These are phyloP conservation scores for Yasuhikotakia modesta DNA, from an alignment of 2,797 vertebrate species.

Conservation along the genomic window DNA sequence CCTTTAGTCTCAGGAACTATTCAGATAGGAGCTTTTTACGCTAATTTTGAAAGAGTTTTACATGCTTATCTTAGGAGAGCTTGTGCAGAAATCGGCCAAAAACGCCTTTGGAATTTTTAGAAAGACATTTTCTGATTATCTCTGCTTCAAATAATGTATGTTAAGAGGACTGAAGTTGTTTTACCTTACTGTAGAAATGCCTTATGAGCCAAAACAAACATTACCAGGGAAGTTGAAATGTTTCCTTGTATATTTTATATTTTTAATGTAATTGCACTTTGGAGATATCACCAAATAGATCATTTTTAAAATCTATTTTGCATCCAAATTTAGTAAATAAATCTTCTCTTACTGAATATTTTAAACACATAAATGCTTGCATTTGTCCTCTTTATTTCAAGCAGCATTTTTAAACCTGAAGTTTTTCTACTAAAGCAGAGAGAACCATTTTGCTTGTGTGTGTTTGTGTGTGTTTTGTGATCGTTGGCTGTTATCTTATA, in stretches of 20 bases:
- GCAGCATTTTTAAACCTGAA: not conserved
- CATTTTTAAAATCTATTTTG: not conserved
- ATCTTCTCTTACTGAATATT: no score
- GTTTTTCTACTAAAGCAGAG: not conserved
- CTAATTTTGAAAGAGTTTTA: slow-evolving; percentile 33
- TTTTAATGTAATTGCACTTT: slow-evolving; percentile 6
- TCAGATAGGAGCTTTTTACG: not conserved
- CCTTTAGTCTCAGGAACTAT: slow-evolving; percentile 23
- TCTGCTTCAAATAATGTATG: slow-evolving; percentile 18
- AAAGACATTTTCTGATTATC: slow-evolving; percentile 22
- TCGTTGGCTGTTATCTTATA: not conserved
- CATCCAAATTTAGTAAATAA: not conserved
- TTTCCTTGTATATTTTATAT: not conserved
- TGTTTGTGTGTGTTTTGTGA: no score
- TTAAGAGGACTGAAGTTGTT: slow-evolving; percentile 22
- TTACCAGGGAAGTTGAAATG: not conserved
- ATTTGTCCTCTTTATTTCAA: not conserved
- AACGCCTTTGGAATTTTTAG: slow-evolving; percentile 4
- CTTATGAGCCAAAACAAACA: slow-evolving; percentile 8
- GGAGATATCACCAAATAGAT: not conserved
- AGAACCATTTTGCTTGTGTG: not conserved
- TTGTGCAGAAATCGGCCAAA: not conserved
- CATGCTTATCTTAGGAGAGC: slow-evolving; percentile 4
- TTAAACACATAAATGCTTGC: no score
- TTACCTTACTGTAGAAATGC: not conserved